Percentiles rank a stretch among this genome's conserved stretches.
These are phyloP conservation scores for Pachypeltis micranthus DNA, from an alignment of 1,140 invertebrate species.

Conservation along the genomic window DNA sequence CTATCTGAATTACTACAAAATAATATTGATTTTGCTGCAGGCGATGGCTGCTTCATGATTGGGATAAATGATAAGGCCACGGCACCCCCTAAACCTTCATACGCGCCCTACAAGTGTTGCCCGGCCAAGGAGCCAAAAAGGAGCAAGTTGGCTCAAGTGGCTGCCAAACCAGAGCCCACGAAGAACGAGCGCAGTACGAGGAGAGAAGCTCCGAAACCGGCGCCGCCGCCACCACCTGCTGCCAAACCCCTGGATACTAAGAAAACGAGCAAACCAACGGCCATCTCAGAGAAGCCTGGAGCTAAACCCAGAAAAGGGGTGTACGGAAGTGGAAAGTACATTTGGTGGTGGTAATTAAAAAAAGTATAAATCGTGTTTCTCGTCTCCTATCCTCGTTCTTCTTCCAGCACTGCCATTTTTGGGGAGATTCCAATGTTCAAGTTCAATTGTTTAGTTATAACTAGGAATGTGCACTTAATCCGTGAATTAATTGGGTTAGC, in stretches of 20 bases:
- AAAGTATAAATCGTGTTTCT: too few species aligned
- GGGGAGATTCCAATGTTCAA: too few species aligned
- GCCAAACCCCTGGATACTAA: conserved; percentile 33
- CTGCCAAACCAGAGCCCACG: conserved; percentile 30
- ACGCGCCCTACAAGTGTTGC: conserved; percentile 82
- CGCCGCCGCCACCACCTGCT: conserved; percentile 23
- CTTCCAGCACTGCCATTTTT: too few species aligned
- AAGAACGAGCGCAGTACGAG: conserved; percentile 20
- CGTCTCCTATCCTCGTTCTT: too few species aligned
- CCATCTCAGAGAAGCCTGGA: conserved; percentile 35
- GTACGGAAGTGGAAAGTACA: conserved; percentile 66
- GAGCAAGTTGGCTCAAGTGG: conserved; percentile 56
- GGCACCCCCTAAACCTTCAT: conserved; percentile 56
- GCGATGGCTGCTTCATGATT: conserved; percentile 91
- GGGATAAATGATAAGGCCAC: conserved; percentile 73
- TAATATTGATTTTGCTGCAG: conserved; percentile 49
- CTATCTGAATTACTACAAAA: too few species aligned
- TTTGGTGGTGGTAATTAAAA: conserved; percentile 54
- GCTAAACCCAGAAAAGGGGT: conserved; percentile 65
- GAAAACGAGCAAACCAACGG: conserved; percentile 33
- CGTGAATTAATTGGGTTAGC: too few species aligned
- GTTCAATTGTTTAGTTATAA: too few species aligned
- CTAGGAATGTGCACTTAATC: too few species aligned
- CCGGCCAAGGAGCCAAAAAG: conserved; percentile 61
- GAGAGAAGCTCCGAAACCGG: conserved; percentile 9